phyloP scores from a whole-genome alignment of 2,797 vertebrate species.

The Masticophis lateralis region DNA sequence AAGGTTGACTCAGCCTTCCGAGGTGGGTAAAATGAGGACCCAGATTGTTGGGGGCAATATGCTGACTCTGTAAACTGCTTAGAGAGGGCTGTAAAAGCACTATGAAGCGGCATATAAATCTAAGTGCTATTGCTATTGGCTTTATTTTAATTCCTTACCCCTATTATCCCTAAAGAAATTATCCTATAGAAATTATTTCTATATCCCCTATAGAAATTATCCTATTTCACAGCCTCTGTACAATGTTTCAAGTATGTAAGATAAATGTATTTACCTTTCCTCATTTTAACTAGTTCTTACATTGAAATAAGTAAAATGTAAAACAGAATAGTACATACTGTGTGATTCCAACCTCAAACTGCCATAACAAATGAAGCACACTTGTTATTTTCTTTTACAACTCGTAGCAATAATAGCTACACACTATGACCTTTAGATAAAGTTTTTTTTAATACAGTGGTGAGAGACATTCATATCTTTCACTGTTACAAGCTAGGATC shows the following conservation, averaged over 20 bases:
- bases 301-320: neutral
- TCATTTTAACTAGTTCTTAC: neutral
- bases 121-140: too few species aligned
- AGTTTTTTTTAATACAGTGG: neutral
- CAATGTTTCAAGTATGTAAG: neutral
- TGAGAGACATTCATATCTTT: neutral
- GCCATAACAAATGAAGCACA: neutral
- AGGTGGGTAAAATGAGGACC: too few species aligned
- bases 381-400: neutral
- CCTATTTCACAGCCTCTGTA: neutral
- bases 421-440: conserved; percentile 13
- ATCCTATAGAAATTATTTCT: too few species aligned
- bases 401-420: neutral
- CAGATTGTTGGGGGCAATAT: too few species aligned
- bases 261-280: neutral
- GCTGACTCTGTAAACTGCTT: too few species aligned
- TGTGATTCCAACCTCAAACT: neutral
- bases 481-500: neutral
- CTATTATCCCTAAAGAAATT: too few species aligned
- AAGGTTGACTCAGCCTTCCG: too few species aligned
- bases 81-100: too few species aligned
- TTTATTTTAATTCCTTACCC: neutral
- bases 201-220: too few species aligned
- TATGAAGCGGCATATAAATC: too few species aligned
- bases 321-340: neutral